A percentile compares a stretch with the other conserved stretches of the same genome.
Evolutionary conservation across 2,797 vertebrate species (phyloP).

Genomic region (Siniperca obscura): DNA sequence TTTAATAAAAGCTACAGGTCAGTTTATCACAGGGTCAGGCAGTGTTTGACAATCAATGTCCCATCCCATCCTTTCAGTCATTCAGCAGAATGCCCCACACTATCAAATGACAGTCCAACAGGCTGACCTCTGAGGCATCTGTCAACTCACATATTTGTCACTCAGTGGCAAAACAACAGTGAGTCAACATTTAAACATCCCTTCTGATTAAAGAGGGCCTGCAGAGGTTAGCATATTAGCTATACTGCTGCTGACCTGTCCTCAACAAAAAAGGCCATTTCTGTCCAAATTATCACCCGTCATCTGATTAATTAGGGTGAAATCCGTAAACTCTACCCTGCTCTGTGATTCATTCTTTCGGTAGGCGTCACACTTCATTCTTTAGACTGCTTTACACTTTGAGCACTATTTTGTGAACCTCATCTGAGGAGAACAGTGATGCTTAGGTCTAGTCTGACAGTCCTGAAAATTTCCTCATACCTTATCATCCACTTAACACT

Average conservation of each 20-base stretch:
- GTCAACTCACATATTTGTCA: slow-evolving; percentile 37
- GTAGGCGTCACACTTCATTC: not conserved
- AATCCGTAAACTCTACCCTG: not conserved
- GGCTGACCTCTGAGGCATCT: slow-evolving; percentile 27
- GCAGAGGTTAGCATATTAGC: slow-evolving; percentile 25
- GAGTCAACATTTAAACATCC: slow-evolving; percentile 56
- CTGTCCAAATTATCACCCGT: slow-evolving; percentile 8
- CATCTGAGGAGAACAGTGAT: not conserved
- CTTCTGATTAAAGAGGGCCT: slow-evolving; percentile 44
- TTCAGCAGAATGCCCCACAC: slow-evolving; percentile 4
- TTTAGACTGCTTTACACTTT: not conserved
- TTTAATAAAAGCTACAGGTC: slow-evolving; percentile 29
- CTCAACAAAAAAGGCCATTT: slow-evolving; percentile 4
- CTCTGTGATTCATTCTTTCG: not conserved
- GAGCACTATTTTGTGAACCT: not conserved
- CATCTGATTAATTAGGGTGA: slow-evolving; percentile 2
- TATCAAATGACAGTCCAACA: slow-evolving; percentile 29
- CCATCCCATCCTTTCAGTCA: not conserved
- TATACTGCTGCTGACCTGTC: slow-evolving; percentile 23
- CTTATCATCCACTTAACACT: no score
- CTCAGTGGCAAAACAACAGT: slow-evolving; percentile 28
- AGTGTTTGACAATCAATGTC: slow-evolving; percentile 17
- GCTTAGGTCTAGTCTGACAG: no score
- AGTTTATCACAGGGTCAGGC: not conserved
- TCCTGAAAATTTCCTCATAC: no score